phyloP scores from a whole-genome alignment of 2,888 invertebrate species.

The Ormia ochracea region DNA sequence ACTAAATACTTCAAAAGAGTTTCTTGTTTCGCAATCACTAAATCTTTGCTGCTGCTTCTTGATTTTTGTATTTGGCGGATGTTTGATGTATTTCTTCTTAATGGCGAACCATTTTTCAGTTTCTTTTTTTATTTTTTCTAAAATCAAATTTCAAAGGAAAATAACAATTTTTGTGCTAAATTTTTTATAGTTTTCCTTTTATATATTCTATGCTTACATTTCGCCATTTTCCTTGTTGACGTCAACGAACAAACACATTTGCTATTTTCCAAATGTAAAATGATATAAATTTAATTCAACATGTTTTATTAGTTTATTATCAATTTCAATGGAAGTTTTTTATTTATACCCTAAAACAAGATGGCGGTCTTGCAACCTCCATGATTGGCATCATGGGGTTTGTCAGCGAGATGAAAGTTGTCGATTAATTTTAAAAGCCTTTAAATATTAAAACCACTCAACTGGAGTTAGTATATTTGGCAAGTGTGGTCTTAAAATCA shows the following conservation, averaged over 20 bases:
- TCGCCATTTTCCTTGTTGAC: background rate
- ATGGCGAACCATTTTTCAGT: constrained; percentile 15
- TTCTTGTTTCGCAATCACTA: background rate
- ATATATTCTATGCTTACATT: background rate
- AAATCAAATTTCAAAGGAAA: background rate
- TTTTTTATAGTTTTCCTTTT: background rate
- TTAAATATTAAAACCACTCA: too few species aligned
- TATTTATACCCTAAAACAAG: background rate
- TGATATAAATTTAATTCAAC: background rate
- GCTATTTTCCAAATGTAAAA: background rate
- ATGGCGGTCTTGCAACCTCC: background rate
- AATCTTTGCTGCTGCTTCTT: background rate
- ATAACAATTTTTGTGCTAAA: background rate
- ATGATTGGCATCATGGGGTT: background rate
- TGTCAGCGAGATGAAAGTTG: background rate
- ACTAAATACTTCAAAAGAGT: background rate
- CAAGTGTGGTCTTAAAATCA: too few species aligned
- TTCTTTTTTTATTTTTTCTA: background rate
- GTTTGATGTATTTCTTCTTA: constrained; percentile 28
- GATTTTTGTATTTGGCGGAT: constrained; percentile 14
- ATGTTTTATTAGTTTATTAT: background rate
- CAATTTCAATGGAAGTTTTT: background rate
- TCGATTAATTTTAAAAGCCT: too few species aligned
- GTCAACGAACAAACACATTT: background rate
- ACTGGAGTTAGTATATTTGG: too few species aligned